Base-by-base conservation (phyloP, 1,140 invertebrate species). In the Heliconius nattereri region DNA sequence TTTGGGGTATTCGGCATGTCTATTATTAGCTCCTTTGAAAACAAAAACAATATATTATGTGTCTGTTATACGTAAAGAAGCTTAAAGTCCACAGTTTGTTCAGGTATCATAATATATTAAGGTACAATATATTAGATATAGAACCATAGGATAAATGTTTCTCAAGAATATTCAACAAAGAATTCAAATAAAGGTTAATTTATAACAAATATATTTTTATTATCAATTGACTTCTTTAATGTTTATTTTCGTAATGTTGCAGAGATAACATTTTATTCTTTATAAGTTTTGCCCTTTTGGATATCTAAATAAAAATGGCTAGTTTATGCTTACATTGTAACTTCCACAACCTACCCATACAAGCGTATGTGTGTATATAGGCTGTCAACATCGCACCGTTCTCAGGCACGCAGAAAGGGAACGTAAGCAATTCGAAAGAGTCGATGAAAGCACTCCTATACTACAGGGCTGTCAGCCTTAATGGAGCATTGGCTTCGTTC, bases 381-480 rank as follows among this genome's bases (percentile, higher is more conserved):
- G 81, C 83, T 88, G 85, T 84, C 83, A 87, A 82, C 80, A 80
- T 84, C 79, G 75, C 81, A 79, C 73, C 71, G 80, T 83, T 85
- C 83, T 87, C 83, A 81, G 85, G 80, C 82, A 81, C 75, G 72
- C 74, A 79, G 76, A 78, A 78, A 80, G 84, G 83, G 85, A 82
- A 81, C 71, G 85, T 86, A 90, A 91, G 88, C 90, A 87, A 91
- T 92, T 91, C 87, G 88, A 89, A 89, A 92, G 89, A 93, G 87
- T 85, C 90, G 92, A 92, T 92, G 92, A 92, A 92, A 92, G 91
- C 91, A 86, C 89, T 92, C 85, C 76, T 90, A 88, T 91, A 91
- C 91, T 85, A 71, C 85, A 92, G 91, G 90, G 92, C 84, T 92
- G 91, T 87, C 89, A 87, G 83, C 78, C 66, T 45, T 78, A 82